Conservation (phyloP, 2,888 invertebrate species). For the Tinea pellionella region DNA sequence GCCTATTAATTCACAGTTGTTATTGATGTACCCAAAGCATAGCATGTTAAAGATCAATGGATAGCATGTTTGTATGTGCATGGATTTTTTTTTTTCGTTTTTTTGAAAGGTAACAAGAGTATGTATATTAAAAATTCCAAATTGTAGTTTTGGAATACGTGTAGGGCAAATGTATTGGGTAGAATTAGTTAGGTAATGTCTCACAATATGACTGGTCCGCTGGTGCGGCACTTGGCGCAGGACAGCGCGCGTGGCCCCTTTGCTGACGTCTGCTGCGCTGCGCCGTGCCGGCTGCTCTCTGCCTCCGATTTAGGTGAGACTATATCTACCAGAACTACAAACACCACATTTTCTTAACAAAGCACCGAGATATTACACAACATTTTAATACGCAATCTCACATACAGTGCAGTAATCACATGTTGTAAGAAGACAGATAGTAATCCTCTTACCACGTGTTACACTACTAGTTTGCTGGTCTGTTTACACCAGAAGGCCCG, state of each 20-base stretch:
- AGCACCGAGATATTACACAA: no score
- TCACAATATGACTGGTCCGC: slow-evolving; percentile 70
- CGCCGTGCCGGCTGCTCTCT: slow-evolving; percentile 61
- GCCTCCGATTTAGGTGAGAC: slow-evolving; percentile 59
- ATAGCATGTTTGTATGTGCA: slow-evolving; percentile 50
- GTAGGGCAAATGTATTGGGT: slow-evolving; percentile 5
- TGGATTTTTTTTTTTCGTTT: slow-evolving; percentile 23
- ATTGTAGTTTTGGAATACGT: background rate
- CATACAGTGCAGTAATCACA: no score
- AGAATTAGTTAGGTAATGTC: slow-evolving; percentile 60
- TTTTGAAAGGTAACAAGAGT: background rate
- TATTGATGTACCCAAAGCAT: slow-evolving; percentile 18
- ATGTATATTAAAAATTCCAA: background rate
- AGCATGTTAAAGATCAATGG: slow-evolving; percentile 40
- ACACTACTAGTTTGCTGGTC: no score
- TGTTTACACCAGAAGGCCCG: no score
- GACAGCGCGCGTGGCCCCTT: slow-evolving; percentile 62
- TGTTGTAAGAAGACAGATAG: no score
- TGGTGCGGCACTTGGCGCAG: slow-evolving; percentile 69
- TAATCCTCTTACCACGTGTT: no score
- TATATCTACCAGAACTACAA: background rate
- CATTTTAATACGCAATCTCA: no score
- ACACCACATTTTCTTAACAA: no score
- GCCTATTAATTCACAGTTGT: slow-evolving; percentile 5
- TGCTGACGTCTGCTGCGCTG: slow-evolving; percentile 67